A percentile compares a stretch with the other conserved stretches of the same genome.
These are phyloP conservation scores for Malurus cyaneus DNA, from an alignment of 2,113 vertebrate species.

Conservation along the genomic window DNA sequence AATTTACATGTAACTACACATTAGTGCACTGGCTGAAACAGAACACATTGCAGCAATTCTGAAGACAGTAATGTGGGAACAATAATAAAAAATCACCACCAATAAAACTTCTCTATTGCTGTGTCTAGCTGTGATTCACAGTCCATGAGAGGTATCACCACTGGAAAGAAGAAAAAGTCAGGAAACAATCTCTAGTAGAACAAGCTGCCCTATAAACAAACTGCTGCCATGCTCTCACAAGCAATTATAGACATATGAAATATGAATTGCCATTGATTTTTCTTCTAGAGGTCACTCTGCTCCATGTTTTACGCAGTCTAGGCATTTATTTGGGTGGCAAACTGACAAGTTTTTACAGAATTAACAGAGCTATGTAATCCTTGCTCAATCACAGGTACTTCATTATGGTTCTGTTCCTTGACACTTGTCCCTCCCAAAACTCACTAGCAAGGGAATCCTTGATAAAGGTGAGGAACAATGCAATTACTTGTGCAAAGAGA, in stretches of 20 bases:
- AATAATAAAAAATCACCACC: conserved; percentile 22
- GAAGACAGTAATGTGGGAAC: conserved; percentile 42
- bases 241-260: conserved; percentile 89
- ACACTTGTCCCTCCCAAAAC: conserved; percentile 74
- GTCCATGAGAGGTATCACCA: background rate
- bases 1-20: background rate
- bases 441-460: conserved; percentile 47
- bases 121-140: conserved; percentile 43
- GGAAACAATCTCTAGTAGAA: conserved; percentile 56
- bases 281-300: conserved; percentile 76
- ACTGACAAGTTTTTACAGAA: conserved; percentile 77
- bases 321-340: conserved; percentile 82
- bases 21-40: conserved; percentile 9
- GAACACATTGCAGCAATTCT: background rate
- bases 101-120: conserved; percentile 38
- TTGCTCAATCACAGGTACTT: conserved; percentile 72
- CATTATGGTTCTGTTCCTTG: conserved; percentile 72
- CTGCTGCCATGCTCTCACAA: conserved; percentile 74
- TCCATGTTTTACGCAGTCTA: conserved; percentile 78
- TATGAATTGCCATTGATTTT: conserved; percentile 91
- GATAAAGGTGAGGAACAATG: conserved; percentile 67
- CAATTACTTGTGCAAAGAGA: conserved; percentile 70
- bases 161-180: conserved; percentile 56
- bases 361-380: conserved; percentile 71
- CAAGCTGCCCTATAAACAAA: conserved; percentile 66